Conservation (phyloP, 2,797 vertebrate genomes). For the Knipowitschia caucasica region DNA sequence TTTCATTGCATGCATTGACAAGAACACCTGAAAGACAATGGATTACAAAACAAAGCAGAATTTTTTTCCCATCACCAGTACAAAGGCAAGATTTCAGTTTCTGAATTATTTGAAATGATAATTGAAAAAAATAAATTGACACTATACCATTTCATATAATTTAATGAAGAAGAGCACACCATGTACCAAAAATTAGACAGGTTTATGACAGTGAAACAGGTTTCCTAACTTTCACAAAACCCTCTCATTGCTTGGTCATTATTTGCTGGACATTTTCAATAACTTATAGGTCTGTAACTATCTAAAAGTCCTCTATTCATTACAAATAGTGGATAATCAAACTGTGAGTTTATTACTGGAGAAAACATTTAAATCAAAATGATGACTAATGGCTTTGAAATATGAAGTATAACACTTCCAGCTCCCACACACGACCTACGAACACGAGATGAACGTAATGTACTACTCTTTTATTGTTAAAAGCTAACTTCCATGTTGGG, state of each 20-base stretch:
- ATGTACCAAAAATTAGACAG: no score
- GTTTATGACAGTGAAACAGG: no score
- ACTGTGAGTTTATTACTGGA: no score
- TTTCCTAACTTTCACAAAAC: neutral
- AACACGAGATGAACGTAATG: neutral
- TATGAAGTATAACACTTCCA: neutral
- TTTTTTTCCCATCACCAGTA: conserved; percentile 18
- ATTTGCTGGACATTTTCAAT: no score
- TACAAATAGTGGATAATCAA: no score
- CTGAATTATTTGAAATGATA: neutral
- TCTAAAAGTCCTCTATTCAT: no score
- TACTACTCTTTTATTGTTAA: neutral
- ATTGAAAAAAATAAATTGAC: no score
- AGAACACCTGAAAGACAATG: conserved; percentile 30
- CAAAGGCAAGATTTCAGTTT: conserved; percentile 1
- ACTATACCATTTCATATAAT: neutral
- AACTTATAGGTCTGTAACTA: no score
- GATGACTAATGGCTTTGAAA: no score
- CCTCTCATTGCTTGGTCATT: neutral
- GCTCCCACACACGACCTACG: neutral
- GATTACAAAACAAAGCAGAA: conserved; percentile 8
- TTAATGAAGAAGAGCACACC: no score
- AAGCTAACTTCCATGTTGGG: conserved; percentile 11
- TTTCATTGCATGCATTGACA: conserved; percentile 29
- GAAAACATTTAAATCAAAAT: no score